These are phyloP conservation scores for Glaucomys volans DNA, from an alignment of 2,113 vertebrate genomes.

Conservation along the genomic window DNA sequence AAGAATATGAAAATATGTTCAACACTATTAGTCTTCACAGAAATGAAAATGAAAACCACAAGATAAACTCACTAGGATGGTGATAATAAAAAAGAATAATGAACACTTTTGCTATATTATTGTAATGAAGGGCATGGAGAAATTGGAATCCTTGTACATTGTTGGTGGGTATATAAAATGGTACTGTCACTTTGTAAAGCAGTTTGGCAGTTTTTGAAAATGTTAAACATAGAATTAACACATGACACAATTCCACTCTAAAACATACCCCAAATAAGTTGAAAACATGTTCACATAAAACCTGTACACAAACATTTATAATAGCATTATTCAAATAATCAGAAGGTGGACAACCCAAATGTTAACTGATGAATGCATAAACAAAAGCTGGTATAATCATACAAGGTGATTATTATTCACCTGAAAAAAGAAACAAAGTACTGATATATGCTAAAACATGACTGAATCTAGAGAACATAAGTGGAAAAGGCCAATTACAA, in stretches of 20 bases:
- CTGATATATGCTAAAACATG: neutral
- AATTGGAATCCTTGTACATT: neutral
- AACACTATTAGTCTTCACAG: neutral
- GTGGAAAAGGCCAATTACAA: neutral
- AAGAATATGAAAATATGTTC: neutral
- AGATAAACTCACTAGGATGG: neutral
- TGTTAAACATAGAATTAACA: neutral
- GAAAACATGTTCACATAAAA: constrained; percentile 15
- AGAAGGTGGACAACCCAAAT: constrained; percentile 9
- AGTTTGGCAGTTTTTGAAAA: neutral
- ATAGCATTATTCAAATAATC: neutral
- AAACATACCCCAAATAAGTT: neutral
- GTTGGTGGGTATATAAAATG: neutral
- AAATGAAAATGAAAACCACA: neutral
- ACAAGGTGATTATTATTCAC: neutral
- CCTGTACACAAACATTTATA: neutral
- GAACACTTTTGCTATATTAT: neutral
- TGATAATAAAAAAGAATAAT: neutral
- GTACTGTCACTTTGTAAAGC: neutral
- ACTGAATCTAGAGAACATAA: neutral
- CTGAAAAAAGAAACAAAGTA: neutral
- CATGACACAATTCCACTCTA: neutral
- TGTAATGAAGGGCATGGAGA: neutral
- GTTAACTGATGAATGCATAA: neutral
- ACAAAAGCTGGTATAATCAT: neutral